Evolutionary conservation across 2,888 invertebrate genomes (phyloP).

Genomic region (Mylabris sibirica): DNA sequence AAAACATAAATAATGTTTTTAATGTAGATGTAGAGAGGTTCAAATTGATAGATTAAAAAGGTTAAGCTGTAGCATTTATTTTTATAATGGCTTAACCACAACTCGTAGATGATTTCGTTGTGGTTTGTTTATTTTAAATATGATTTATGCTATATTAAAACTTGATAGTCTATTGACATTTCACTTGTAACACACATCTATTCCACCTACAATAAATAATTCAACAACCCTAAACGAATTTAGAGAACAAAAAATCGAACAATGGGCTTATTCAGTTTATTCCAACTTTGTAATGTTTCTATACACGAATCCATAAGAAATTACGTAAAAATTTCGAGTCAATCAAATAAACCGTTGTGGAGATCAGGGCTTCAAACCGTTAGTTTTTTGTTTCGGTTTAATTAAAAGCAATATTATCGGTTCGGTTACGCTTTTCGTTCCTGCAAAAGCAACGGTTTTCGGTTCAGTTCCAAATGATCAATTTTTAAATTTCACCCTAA

Average conservation of each 20-base stretch:
- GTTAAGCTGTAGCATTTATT: constrained; percentile 45
- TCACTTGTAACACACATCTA: background rate
- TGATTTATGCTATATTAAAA: constrained; percentile 43
- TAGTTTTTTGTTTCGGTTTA: too few species aligned
- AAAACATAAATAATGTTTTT: constrained; percentile 42
- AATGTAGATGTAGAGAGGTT: constrained; percentile 43
- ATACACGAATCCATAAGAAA: too few species aligned
- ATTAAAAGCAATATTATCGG: too few species aligned
- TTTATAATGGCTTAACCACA: constrained; percentile 47
- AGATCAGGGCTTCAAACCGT: too few species aligned
- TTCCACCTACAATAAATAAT: background rate
- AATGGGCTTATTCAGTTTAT: too few species aligned
- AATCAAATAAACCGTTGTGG: too few species aligned
- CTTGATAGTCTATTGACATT: constrained; percentile 35
- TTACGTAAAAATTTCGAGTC: too few species aligned
- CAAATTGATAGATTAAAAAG: constrained; percentile 49
- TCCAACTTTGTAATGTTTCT: too few species aligned
- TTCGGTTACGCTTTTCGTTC: too few species aligned
- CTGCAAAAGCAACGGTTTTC: too few species aligned
- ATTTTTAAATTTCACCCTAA: too few species aligned
- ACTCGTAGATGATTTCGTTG: constrained; percentile 39
- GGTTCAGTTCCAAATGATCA: too few species aligned
- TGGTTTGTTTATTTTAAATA: constrained; percentile 43
- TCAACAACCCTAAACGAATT: background rate
- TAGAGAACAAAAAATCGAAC: background rate